Percentiles rank a stretch among this genome's conserved stretches.
These are phyloP conservation scores for Microtus montanus DNA, from an alignment of 2,113 vertebrate species.

Conservation along the genomic window DNA sequence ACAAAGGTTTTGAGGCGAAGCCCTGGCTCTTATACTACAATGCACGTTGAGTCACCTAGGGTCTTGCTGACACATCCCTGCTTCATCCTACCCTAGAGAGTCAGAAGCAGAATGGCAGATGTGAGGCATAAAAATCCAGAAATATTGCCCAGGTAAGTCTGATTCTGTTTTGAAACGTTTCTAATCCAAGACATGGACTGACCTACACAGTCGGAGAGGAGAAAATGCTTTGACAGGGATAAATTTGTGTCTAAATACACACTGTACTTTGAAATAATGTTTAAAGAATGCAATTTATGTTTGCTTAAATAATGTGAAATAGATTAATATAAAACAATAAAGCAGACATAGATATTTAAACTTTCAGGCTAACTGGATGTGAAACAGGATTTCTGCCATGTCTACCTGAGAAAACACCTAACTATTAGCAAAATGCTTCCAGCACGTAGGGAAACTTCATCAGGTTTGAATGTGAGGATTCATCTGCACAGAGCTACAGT, in stretches of 20 bases:
- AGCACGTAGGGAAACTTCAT: background rate
- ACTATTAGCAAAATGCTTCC: background rate
- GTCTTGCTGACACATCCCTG: background rate
- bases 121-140: background rate
- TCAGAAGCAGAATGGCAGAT: background rate
- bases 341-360: background rate
- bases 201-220: background rate
- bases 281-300: background rate
- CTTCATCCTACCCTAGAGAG: accelerated
- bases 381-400: background rate
- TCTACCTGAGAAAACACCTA: too few species aligned
- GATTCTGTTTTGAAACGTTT: background rate
- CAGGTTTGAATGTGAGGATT: background rate
- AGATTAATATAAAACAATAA: background rate
- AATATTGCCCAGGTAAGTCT: background rate
- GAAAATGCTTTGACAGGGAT: background rate
- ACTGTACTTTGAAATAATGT: background rate
- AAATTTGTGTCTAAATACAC: background rate
- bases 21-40: background rate
- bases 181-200: background rate
- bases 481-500: background rate
- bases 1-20: background rate
- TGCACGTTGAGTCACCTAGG: background rate
- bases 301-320: background rate
- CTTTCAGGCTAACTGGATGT: background rate